Conservation (phyloP, 1,140 invertebrate genomes). For the Holcopasites calliopsidis region DNA sequence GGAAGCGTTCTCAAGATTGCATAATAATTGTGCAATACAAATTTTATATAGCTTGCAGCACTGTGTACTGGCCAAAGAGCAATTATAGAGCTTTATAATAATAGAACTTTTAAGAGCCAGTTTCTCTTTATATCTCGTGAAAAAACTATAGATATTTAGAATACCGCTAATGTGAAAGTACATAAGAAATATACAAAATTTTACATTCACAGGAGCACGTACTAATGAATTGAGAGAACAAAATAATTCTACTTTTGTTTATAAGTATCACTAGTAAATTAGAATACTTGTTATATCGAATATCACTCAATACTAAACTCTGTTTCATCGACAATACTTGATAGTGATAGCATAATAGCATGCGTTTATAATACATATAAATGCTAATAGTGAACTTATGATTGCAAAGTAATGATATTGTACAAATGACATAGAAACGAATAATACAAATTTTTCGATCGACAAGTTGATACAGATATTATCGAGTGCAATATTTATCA, state of each 20-base stretch:
- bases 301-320: conserved; percentile 29
- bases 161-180: conserved; percentile 6
- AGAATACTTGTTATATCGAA: too few species aligned
- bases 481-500: not conserved
- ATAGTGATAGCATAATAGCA: conserved; percentile 21
- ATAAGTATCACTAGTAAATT: too few species aligned
- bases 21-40: conserved; percentile 11
- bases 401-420: conserved; percentile 36
- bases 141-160: conserved; percentile 21
- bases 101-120: conserved; percentile 37
- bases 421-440: conserved; percentile 16
- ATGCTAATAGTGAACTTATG: conserved; percentile 42
- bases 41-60: conserved; percentile 58
- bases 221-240: conserved; percentile 4
- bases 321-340: conserved; percentile 17
- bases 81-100: conserved; percentile 34
- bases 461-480: conserved; percentile 27
- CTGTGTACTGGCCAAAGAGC: conserved; percentile 59
- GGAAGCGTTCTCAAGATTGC: not conserved
- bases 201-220: conserved; percentile 26
- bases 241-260: conserved; percentile 4
- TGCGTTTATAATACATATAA: conserved; percentile 42
- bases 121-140: conserved; percentile 12
- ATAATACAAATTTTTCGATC: conserved; percentile 28
- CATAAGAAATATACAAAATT: conserved; percentile 35